These are phyloP conservation scores for Drosophila parthenogenetica DNA, from an alignment of 2,888 invertebrate species.

Conservation along the genomic window DNA sequence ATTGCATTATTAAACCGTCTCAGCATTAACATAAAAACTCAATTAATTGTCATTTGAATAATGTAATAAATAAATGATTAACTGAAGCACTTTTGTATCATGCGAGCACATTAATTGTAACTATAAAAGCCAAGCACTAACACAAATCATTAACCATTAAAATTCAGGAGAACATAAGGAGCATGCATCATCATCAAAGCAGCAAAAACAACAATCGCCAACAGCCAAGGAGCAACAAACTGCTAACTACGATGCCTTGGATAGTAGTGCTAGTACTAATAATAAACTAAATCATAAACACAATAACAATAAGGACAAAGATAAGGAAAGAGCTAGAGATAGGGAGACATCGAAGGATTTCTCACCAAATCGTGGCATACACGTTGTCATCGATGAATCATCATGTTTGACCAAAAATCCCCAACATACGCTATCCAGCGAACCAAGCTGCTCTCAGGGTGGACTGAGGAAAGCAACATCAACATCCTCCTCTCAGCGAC, in stretches of 20 bases:
- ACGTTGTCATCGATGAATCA: constrained; percentile 64
- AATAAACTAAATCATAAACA: constrained; percentile 74
- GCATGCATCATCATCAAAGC: constrained; percentile 49
- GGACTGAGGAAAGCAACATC: constrained; percentile 38
- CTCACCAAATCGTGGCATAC: constrained; percentile 34
- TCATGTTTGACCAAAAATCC: constrained; percentile 50
- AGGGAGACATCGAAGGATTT: constrained; percentile 55
- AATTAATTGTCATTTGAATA: neutral
- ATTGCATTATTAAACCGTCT: neutral
- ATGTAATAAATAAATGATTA: constrained; percentile 3
- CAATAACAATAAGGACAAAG: constrained; percentile 58
- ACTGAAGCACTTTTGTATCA: constrained; percentile 8
- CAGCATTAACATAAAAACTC: neutral
- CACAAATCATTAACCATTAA: constrained; percentile 41
- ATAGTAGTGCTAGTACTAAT: constrained; percentile 68
- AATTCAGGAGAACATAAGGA: constrained; percentile 58
- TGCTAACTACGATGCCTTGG: constrained; percentile 71
- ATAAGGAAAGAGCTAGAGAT: constrained; percentile 37
- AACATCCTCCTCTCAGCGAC: constrained; percentile 63
- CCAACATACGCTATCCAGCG: constrained; percentile 22
- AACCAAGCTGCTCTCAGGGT: constrained; percentile 44
- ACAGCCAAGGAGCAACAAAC: constrained; percentile 49
- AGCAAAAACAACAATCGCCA: constrained; percentile 44
- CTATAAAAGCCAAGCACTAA: constrained; percentile 36
- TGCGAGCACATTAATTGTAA: constrained; percentile 13